Base-by-base conservation (phyloP, 2,888 invertebrate species). In the Pollenia labialis region DNA sequence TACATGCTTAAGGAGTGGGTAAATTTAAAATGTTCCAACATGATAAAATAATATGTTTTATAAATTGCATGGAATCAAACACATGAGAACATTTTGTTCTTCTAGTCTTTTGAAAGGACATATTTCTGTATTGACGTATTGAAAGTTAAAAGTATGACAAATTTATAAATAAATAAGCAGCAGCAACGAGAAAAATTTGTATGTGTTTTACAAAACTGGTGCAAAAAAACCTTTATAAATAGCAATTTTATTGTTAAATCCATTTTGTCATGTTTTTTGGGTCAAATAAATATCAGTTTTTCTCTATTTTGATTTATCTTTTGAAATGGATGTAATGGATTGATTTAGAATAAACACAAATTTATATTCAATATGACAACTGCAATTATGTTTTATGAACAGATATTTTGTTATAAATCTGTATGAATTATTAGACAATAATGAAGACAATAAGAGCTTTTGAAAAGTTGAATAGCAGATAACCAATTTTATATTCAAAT, bases 111-210 rank as follows among this genome's bases (percentile, higher is more conserved):
- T 52, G 16, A 75, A 44, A 18, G 12, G 18, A 72, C 62, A 54
- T 50, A 58, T 58, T 46, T 52, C 1, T 50, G 12, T 74, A 42
- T 60, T 44, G 48, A 14, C 14, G 42, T 69, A 64, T 56, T 54
- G 54, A 64, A 54, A 64, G 66, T 56, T 56, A 58, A 68, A 58
- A 81, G 46, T 68, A 58, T 81, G 81, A 81, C 58, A 81, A 74
- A 62, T 44, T 80, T 62, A 62, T 62, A 71, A 80, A 80, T 79
- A 79, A 32, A 32, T 32, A 32, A 32, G 32, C 32, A 32, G 32
- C 32, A 79, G 14, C 12, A 32, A 77, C 48, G 11, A 74, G 4
- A 46, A 12, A 46, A 4, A 46, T 23, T 14, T 58, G 46, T 74
- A 6, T 58, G 10, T 58, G 14, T 58, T 18, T n/a, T 40, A 14